Evolutionary conservation across 2,113 vertebrate species (phyloP).

Genomic region (Trichomycterus rosablanca): DNA sequence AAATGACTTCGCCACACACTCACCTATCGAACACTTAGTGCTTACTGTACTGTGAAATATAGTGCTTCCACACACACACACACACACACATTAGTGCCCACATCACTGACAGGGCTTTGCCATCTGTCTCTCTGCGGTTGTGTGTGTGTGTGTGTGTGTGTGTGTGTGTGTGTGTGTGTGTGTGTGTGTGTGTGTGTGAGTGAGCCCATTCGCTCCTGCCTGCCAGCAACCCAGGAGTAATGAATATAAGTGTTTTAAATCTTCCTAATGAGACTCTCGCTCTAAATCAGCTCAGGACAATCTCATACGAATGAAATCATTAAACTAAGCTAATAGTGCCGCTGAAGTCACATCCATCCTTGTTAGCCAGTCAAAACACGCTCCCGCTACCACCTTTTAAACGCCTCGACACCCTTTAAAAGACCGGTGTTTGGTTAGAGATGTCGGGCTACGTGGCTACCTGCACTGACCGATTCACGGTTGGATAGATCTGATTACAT

Average conservation of each 20-base stretch:
- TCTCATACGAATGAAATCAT: conserved; percentile 20
- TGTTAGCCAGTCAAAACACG: not conserved
- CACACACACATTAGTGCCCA: not conserved
- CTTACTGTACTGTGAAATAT: no score
- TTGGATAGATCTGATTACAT: no score
- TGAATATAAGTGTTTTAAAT: conserved; percentile 16
- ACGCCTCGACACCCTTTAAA: not conserved
- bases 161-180: not conserved
- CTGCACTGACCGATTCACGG: no score
- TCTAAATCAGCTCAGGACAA: conserved; percentile 14
- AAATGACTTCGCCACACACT: no score
- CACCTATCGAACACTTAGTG: no score
- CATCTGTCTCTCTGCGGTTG: conserved; percentile 1
- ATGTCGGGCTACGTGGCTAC: no score
- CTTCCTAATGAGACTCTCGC: conserved; percentile 10
- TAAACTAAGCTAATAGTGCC: conserved; percentile 30
- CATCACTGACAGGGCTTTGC: not conserved
- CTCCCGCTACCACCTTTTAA: not conserved
- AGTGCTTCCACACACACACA: not conserved
- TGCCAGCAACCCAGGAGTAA: no score
- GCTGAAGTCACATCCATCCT: not conserved
- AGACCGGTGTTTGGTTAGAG: not conserved
- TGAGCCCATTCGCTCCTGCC: not conserved
- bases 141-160: not conserved
- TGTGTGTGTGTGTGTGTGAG: not conserved